Evolutionary conservation across 2,888 invertebrate genomes (phyloP).

Genomic region (Ectemnius continuus): DNA sequence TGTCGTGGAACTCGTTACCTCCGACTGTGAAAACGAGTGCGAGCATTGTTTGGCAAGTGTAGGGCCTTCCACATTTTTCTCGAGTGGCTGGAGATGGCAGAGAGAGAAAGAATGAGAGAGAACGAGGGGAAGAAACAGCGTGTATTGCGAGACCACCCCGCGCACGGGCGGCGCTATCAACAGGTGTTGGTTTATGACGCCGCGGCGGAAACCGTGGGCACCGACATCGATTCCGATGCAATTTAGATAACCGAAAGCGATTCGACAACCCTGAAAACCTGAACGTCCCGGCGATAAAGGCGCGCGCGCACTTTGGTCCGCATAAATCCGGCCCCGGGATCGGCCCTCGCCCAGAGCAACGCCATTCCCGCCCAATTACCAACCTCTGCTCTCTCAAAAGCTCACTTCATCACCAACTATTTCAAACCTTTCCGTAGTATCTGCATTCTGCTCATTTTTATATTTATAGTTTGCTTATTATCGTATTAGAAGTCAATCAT

Average conservation of each 20-base stretch:
- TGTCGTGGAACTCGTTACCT: too few species aligned
- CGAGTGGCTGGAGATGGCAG: too few species aligned
- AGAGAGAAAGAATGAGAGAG: too few species aligned
- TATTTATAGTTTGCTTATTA: too few species aligned
- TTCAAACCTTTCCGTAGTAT: too few species aligned
- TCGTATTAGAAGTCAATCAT: too few species aligned
- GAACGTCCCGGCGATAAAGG: constrained; percentile 64
- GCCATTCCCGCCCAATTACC: constrained; percentile 36
- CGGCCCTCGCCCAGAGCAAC: constrained; percentile 57
- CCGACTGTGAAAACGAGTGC: too few species aligned
- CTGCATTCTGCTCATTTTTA: too few species aligned
- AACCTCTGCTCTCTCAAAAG: constrained; percentile 33
- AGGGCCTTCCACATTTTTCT: too few species aligned
- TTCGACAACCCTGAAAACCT: constrained; percentile 70
- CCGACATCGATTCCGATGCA: constrained; percentile 76
- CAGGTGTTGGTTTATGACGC: constrained; percentile 76
- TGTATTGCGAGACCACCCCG: constrained; percentile 53
- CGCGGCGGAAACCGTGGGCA: constrained; percentile 70
- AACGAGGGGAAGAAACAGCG: too few species aligned
- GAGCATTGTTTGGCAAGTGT: too few species aligned
- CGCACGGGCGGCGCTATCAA: constrained; percentile 66
- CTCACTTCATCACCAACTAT: constrained; percentile 6
- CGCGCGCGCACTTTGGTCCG: constrained; percentile 44
- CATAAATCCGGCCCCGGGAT: constrained; percentile 61
- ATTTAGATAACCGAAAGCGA: constrained; percentile 76